These are phyloP conservation scores for Danio kyathit DNA, from an alignment of 2,797 vertebrate species.

Conservation along the genomic window DNA sequence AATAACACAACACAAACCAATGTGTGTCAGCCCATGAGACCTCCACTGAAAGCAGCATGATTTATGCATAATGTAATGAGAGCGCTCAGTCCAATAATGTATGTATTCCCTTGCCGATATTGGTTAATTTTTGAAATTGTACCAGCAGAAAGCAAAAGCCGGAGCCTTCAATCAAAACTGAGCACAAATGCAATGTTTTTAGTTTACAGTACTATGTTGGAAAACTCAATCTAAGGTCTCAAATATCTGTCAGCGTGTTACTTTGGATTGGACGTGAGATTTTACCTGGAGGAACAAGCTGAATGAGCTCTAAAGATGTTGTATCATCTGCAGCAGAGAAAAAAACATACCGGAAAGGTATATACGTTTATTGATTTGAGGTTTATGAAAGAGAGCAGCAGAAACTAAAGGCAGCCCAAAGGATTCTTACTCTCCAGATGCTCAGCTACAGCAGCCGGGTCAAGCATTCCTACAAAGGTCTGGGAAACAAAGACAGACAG, in stretches of 20 bases:
- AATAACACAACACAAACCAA: background rate
- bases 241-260: constrained; percentile 12
- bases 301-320: constrained; percentile 93
- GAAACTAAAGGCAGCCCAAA: constrained; percentile 29
- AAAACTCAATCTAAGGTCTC: constrained; percentile 25
- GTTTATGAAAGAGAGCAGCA: constrained; percentile 31
- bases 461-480: constrained; percentile 85
- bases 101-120: constrained; percentile 31
- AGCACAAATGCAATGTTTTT: constrained; percentile 15
- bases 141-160: background rate
- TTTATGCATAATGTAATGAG: constrained; percentile 35
- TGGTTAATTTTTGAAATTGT: constrained; percentile 32
- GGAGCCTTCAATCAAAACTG: constrained; percentile 6
- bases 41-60: constrained; percentile 1
- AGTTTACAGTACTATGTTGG: background rate
- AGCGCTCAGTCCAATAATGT: constrained; percentile 14
- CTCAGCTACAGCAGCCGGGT: constrained; percentile 90
- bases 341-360: constrained; percentile 45
- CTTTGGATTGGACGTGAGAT: constrained; percentile 29
- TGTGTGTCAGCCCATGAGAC: constrained; percentile 28
- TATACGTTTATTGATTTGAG: constrained; percentile 58
- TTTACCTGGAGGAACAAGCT: constrained; percentile 92
- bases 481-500: constrained; percentile 68
- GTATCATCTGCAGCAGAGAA: constrained; percentile 85
- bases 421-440: constrained; percentile 87